Conservation (phyloP, 2,888 invertebrate species). For the Tridacna gigas region DNA sequence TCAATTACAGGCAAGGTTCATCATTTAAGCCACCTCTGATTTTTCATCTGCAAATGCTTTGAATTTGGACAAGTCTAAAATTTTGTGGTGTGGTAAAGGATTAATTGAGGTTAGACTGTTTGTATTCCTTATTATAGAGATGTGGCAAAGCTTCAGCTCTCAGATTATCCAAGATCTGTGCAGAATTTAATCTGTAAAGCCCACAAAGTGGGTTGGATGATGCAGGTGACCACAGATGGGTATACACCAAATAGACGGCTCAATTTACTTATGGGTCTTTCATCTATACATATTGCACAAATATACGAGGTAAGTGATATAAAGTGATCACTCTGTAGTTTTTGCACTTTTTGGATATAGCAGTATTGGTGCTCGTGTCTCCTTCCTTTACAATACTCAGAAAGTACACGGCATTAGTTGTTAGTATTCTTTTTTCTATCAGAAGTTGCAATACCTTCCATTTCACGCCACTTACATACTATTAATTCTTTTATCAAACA, state of each 20-base stretch:
- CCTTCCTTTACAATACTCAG: neutral
- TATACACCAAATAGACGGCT: slow-evolving; percentile 76
- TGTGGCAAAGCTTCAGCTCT: slow-evolving; percentile 59
- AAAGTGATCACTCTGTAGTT: too few relatives aligned
- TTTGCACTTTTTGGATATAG: neutral
- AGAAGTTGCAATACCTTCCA: too few relatives aligned
- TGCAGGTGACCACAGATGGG: slow-evolving; percentile 80
- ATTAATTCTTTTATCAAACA: too few relatives aligned
- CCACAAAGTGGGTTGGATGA: slow-evolving; percentile 74
- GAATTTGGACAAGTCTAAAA: too few relatives aligned
- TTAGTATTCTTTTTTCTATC: too few relatives aligned
- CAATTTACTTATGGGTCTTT: slow-evolving; percentile 81
- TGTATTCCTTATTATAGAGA: slow-evolving; percentile 64
- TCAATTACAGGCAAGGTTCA: too few relatives aligned
- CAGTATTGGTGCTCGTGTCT: neutral
- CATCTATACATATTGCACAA: slow-evolving; percentile 81
- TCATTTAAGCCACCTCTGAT: too few relatives aligned
- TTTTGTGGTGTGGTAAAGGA: neutral
- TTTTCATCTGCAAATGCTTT: too few relatives aligned
- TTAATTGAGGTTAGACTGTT: neutral
- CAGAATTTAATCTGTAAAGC: slow-evolving; percentile 78
- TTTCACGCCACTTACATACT: too few relatives aligned
- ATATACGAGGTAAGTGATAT: slow-evolving; percentile 70
- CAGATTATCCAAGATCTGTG: slow-evolving; percentile 66
- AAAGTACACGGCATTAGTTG: too few relatives aligned